Evolutionary conservation across 2,888 invertebrate species (phyloP).

Genomic region (Spisula subtruncata): DNA sequence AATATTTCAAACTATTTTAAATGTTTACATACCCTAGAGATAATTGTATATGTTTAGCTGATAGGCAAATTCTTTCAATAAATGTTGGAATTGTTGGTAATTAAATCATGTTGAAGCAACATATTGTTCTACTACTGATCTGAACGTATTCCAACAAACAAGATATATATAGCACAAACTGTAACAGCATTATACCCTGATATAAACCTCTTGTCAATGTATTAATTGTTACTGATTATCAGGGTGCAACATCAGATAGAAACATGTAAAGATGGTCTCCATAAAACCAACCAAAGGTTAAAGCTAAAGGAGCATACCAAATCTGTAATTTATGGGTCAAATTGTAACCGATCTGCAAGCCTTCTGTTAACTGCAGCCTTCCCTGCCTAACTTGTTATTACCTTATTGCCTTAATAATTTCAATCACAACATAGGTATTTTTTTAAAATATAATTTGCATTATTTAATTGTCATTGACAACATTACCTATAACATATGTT

Average conservation of each 20-base stretch:
- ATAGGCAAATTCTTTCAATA: background rate
- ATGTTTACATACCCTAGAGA: background rate
- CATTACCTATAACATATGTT: no score
- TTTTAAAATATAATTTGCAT: no score
- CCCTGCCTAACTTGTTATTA: no score
- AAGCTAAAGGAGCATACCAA: background rate
- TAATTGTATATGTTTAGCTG: background rate
- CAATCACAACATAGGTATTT: no score
- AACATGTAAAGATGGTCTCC: background rate
- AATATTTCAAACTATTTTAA: conserved; percentile 15
- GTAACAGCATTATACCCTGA: no score
- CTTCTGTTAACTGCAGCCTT: no score
- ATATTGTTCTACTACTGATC: background rate
- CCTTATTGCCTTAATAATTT: no score
- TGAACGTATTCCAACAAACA: background rate
- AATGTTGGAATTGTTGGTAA: background rate
- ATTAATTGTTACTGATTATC: background rate
- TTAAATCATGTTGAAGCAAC: background rate
- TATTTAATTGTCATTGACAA: no score
- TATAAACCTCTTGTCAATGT: background rate
- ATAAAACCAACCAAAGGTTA: background rate
- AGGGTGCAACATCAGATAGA: background rate
- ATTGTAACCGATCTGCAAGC: no score
- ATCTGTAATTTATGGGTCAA: no score
- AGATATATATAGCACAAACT: background rate